Percentiles rank a stretch among this genome's conserved stretches.
phyloP scores from a whole-genome alignment of 2,113 vertebrate genomes.

The Lutjanus erythropterus region DNA sequence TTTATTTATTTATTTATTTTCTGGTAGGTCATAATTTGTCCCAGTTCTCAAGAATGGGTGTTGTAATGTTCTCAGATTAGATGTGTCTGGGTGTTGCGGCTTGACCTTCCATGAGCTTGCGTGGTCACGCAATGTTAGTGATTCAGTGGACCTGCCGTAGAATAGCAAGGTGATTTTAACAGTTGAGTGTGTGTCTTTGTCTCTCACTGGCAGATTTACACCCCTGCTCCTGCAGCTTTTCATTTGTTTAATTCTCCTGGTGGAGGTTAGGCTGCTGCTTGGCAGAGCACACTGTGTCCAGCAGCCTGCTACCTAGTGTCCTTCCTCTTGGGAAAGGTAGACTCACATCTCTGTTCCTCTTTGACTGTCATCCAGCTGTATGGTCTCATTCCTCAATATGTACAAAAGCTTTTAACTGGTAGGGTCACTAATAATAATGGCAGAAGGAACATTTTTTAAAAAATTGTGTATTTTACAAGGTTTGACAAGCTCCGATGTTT shows the following conservation, averaged over 20 bases:
- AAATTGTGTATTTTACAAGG: slow-evolving; percentile 34
- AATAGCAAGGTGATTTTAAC: slow-evolving; percentile 58
- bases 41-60: too few species aligned
- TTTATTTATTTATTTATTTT: too few species aligned
- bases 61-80: background rate
- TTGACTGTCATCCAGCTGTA: slow-evolving; percentile 43
- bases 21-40: too few species aligned
- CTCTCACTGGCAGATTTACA: slow-evolving; percentile 77
- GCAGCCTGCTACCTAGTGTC: slow-evolving; percentile 38
- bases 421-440: slow-evolving; percentile 21
- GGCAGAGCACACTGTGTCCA: slow-evolving; percentile 61
- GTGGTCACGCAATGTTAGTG: slow-evolving; percentile 28
- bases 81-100: background rate
- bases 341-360: slow-evolving; percentile 32
- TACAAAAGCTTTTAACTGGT: slow-evolving; percentile 36
- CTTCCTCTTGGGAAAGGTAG: slow-evolving; percentile 53
- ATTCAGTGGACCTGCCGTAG: slow-evolving; percentile 37
- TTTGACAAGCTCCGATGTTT: slow-evolving; percentile 16
- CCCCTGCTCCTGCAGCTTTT: slow-evolving; percentile 66
- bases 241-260: slow-evolving; percentile 81
- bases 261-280: slow-evolving; percentile 67
- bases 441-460: background rate
- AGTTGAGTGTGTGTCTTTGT: slow-evolving; percentile 57
- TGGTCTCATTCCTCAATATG: slow-evolving; percentile 35
- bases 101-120: slow-evolving; percentile 34